These are phyloP conservation scores for Palythoa grandiflora DNA, from an alignment of 92 coral and sea anemone species.

Conservation along the genomic window DNA sequence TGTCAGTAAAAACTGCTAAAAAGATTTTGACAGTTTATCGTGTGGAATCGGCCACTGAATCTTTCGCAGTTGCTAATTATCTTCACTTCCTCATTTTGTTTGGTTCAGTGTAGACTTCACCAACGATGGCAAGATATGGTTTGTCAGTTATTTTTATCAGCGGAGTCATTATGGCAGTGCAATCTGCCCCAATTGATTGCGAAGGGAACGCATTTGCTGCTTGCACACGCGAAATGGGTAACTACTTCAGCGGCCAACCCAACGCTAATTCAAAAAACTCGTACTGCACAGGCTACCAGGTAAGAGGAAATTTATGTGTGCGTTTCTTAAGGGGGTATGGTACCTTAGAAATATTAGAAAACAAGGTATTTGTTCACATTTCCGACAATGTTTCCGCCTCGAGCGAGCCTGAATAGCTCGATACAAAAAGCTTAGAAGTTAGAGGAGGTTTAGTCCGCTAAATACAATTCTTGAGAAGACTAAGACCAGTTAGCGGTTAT, in stretches of 20 bases:
- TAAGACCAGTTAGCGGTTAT: no score
- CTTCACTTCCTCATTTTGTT: no score
- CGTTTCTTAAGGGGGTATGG: background rate
- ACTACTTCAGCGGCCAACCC: background rate
- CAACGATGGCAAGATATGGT: no score
- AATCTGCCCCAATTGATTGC: conserved; percentile 23
- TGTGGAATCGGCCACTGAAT: no score
- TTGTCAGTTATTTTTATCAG: no score
- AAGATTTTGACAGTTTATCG: no score
- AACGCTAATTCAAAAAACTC: background rate
- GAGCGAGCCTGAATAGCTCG: no score
- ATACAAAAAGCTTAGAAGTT: background rate
- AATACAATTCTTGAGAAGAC: background rate
- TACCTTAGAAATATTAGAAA: background rate
- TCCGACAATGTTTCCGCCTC: no score
- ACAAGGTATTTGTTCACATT: no score
- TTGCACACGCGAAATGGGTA: conserved; percentile 39
- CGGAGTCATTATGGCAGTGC: background rate
- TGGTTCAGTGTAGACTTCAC: no score
- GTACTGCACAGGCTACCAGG: conserved; percentile 38
- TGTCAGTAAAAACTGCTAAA: no score
- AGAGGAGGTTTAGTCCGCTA: background rate
- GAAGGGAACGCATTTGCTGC: conserved; percentile 10
- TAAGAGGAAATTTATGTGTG: background rate
- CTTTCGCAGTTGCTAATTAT: no score